Conservation (phyloP, 2,888 invertebrate genomes). For the Lottia scabra region DNA sequence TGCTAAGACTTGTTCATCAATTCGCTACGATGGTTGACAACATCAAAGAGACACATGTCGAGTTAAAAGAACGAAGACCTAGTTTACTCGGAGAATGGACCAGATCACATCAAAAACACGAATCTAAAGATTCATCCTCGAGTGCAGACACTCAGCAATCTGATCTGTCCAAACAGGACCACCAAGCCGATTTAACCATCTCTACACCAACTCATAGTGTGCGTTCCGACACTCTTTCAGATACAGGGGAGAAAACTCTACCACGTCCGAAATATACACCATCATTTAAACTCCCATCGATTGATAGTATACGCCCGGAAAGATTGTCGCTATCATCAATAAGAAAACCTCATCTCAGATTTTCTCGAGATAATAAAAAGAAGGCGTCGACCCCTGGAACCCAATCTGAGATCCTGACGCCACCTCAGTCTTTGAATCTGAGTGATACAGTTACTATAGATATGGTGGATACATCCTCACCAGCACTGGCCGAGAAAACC, state of each 20-base stretch:
- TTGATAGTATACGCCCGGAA: conserved; percentile 35
- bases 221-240: conserved; percentile 9
- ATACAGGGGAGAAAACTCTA: conserved; percentile 14
- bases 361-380: conserved; percentile 41
- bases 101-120: conserved; percentile 64
- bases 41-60: conserved; percentile 92
- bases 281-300: conserved; percentile 32
- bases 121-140: conserved; percentile 63
- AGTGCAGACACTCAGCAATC: conserved; percentile 62
- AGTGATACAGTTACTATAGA: conserved; percentile 66
- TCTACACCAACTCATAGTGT: conserved; percentile 21
- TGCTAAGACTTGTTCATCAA: conserved; percentile 91
- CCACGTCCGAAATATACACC: conserved; percentile 25
- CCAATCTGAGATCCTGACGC: conserved; percentile 50
- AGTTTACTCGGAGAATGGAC: conserved; percentile 50
- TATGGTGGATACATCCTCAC: conserved; percentile 63
- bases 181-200: conserved; percentile 10
- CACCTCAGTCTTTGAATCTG: conserved; percentile 63
- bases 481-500: conserved; percentile 65
- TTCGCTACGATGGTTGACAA: conserved; percentile 98
- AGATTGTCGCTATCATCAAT: conserved; percentile 26
- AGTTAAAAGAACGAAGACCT: conserved; percentile 80
- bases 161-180: conserved; percentile 42
- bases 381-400: conserved; percentile 25
- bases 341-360: conserved; percentile 39